Evolutionary conservation across 1,140 invertebrate species (phyloP).

Genomic region (Micrasema longulum): DNA sequence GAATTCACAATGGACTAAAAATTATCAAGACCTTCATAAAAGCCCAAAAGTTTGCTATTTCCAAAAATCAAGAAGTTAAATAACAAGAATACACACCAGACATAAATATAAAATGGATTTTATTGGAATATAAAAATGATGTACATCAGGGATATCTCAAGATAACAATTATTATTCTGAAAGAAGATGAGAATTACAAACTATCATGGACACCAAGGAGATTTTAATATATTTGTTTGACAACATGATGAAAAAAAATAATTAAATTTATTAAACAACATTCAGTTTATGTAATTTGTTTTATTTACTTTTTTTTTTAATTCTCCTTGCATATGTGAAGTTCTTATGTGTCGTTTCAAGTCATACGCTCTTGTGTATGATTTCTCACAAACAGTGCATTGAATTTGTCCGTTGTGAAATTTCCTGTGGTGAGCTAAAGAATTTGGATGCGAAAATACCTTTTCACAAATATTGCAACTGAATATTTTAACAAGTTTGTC

Average conservation of each 20-base stretch:
- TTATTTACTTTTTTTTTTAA: slow-evolving; percentile 28
- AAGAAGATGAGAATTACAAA: slow-evolving; percentile 8
- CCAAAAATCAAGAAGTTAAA: too few relatives aligned
- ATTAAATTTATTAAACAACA: slow-evolving; percentile 23
- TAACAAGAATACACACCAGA: too few relatives aligned
- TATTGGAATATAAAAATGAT: too few relatives aligned
- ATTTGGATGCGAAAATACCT: slow-evolving; percentile 40
- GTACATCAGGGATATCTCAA: too few relatives aligned
- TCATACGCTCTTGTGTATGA: slow-evolving; percentile 44
- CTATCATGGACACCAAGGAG: background rate
- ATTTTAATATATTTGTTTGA: slow-evolving; percentile 21
- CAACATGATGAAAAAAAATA: background rate
- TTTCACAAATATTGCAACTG: slow-evolving; percentile 42
- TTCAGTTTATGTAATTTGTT: slow-evolving; percentile 18
- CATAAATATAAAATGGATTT: too few relatives aligned
- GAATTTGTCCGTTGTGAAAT: slow-evolving; percentile 37
- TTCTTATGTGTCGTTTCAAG: slow-evolving; percentile 46
- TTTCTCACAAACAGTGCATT: slow-evolving; percentile 37
- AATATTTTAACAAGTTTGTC: slow-evolving; percentile 31
- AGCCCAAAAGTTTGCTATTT: too few relatives aligned
- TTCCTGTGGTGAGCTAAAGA: slow-evolving; percentile 43
- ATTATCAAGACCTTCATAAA: too few relatives aligned
- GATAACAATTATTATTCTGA: too few relatives aligned
- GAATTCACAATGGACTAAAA: too few relatives aligned
- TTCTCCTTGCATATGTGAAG: slow-evolving; percentile 21